phyloP scores from a whole-genome alignment of 1,140 invertebrate genomes.

The Apolygus lucorum region DNA sequence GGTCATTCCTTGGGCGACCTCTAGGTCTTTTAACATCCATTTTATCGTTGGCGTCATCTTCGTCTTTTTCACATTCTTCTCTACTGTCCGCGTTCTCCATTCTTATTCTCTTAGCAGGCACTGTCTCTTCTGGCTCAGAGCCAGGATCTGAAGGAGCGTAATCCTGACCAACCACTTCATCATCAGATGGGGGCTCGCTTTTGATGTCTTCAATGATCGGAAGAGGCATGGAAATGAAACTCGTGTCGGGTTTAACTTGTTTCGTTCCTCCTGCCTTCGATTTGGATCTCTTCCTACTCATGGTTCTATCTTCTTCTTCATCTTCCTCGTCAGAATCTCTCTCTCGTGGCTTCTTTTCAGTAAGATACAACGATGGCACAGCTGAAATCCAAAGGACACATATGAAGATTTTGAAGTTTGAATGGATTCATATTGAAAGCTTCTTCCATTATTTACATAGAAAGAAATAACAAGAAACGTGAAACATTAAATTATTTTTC shows the following conservation, averaged over 20 bases:
- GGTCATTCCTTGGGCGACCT: not conserved
- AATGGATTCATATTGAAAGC: no score
- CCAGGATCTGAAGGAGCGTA: not conserved
- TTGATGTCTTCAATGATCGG: constrained; percentile 4
- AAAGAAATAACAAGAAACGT: no score
- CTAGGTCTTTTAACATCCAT: not conserved
- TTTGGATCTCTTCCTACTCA: not conserved
- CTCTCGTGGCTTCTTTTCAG: not conserved
- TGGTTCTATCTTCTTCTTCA: not conserved
- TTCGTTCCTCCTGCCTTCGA: not conserved
- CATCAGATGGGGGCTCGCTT: not conserved
- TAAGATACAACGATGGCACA: not conserved
- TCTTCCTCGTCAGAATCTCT: not conserved
- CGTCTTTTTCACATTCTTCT: not conserved
- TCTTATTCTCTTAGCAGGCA: not conserved
- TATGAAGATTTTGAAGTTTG: no score
- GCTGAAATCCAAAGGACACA: not conserved
- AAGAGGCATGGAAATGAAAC: not conserved
- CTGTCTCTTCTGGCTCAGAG: not conserved
- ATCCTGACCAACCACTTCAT: not conserved
- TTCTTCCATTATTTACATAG: no score
- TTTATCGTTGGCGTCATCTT: not conserved
- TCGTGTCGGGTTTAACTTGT: not conserved
- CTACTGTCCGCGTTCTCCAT: not conserved
- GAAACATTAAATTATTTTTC: no score